Conservation (phyloP, 1,140 invertebrate genomes). For the Caenorhabditis tropicalis region DNA sequence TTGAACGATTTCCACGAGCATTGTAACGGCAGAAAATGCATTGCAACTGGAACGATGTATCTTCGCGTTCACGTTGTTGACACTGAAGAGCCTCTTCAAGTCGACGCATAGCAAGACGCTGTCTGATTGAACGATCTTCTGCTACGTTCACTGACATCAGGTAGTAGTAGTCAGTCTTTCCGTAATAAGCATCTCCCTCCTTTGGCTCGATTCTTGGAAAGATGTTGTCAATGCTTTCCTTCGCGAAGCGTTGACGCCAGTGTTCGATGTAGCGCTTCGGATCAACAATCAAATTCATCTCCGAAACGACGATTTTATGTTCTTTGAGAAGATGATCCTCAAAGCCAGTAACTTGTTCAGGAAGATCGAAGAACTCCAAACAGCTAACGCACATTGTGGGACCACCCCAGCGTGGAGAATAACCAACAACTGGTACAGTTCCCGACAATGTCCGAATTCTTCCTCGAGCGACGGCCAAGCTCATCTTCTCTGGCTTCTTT, state of each 20-base stretch:
- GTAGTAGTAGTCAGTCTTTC: conserved; percentile 69
- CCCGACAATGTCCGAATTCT: conserved; percentile 70
- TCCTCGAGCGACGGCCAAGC: conserved; percentile 66
- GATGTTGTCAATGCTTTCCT: conserved; percentile 64
- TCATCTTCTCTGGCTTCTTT: conserved; percentile 64
- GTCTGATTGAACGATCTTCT: conserved; percentile 64
- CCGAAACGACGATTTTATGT: conserved; percentile 68
- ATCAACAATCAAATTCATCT: conserved; percentile 71
- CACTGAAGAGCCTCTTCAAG: conserved; percentile 69
- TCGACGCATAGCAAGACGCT: conserved; percentile 70
- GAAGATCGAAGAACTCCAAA: conserved; percentile 70
- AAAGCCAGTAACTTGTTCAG: conserved; percentile 63
- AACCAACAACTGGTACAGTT: conserved; percentile 69
- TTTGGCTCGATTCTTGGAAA: conserved; percentile 68
- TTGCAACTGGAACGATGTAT: conserved; percentile 64
- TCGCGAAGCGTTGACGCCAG: conserved; percentile 70
- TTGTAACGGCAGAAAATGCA: conserved; percentile 71
- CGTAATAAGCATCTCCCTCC: conserved; percentile 57
- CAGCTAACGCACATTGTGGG: conserved; percentile 71
- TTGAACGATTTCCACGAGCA: conserved; percentile 69
- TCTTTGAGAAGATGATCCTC: conserved; percentile 57
- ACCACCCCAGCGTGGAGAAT: conserved; percentile 71
- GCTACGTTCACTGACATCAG: conserved; percentile 61
- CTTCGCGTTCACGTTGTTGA: conserved; percentile 65
- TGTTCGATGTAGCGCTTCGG: conserved; percentile 70